Conservation (phyloP, 2,113 vertebrate species). For the Podilymbus podiceps region DNA sequence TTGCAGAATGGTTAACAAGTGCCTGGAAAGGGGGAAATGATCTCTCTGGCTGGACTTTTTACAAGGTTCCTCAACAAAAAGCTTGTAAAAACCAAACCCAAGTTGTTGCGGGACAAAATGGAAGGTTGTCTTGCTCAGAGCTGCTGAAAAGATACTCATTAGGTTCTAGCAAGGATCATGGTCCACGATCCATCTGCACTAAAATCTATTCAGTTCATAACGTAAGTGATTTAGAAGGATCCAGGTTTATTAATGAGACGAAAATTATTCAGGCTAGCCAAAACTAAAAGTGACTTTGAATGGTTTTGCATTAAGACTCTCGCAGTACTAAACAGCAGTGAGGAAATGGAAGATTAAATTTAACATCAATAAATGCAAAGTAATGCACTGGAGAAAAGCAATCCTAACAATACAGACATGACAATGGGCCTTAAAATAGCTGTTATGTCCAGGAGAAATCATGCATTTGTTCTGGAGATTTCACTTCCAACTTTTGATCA, state of each 20-base stretch:
- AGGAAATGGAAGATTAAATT: slow-evolving; percentile 58
- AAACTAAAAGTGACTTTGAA: background rate
- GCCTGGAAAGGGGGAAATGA: background rate
- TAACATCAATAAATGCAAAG: slow-evolving; percentile 58
- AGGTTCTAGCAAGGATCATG: background rate
- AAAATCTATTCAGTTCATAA: background rate
- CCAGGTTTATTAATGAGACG: slow-evolving; percentile 22
- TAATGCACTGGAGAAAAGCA: slow-evolving; percentile 33
- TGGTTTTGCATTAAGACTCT: slow-evolving; percentile 1
- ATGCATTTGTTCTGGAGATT: background rate
- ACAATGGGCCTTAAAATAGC: slow-evolving; percentile 22
- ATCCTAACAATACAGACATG: background rate
- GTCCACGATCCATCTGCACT: background rate
- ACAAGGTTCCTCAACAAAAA: background rate
- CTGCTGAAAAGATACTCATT: background rate
- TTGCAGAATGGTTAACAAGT: background rate
- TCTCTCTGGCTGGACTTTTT: background rate
- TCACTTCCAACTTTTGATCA: background rate
- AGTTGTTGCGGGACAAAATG: accelerated
- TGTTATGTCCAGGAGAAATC: background rate
- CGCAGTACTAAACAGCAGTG: background rate
- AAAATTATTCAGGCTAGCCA: slow-evolving; percentile 19
- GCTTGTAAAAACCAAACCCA: background rate
- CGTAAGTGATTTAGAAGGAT: background rate
- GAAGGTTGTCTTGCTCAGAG: background rate